Conservation (phyloP, 2,888 invertebrate genomes). For the Tiliacea aurago region DNA sequence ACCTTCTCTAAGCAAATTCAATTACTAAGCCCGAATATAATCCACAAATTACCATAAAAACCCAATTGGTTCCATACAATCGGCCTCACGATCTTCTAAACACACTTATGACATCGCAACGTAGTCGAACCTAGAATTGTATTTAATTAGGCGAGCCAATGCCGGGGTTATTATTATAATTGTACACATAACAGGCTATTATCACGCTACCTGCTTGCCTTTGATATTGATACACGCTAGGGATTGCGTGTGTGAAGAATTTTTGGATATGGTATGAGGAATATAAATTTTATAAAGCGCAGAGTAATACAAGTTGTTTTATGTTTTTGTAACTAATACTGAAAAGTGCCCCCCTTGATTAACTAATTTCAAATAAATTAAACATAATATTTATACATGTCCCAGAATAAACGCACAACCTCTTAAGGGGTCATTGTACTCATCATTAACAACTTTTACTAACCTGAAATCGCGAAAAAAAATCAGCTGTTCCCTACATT, state of each 20-base stretch:
- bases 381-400: too few relatives aligned
- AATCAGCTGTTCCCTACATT: too few relatives aligned
- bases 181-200: conserved; percentile 66
- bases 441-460: too few relatives aligned
- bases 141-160: conserved; percentile 68
- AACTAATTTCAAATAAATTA: not conserved
- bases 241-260: conserved; percentile 5
- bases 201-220: conserved; percentile 70
- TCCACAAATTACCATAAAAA: conserved; percentile 45
- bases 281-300: not conserved
- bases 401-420: too few relatives aligned
- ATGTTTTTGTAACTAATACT: not conserved
- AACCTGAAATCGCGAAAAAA: too few relatives aligned
- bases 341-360: not conserved
- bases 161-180: conserved; percentile 67
- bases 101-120: conserved; percentile 46
- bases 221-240: conserved; percentile 68
- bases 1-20: conserved; percentile 30
- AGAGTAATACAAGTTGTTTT: not conserved
- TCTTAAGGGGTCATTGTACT: too few relatives aligned
- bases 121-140: conserved; percentile 49
- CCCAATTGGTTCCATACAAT: conserved; percentile 36
- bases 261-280: conserved; percentile 52
- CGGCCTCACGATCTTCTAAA: conserved; percentile 44
- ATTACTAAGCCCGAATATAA: conserved; percentile 24